phyloP scores from a whole-genome alignment of 2,113 vertebrate genomes.

The cattle (Bos taurus) region DNA sequence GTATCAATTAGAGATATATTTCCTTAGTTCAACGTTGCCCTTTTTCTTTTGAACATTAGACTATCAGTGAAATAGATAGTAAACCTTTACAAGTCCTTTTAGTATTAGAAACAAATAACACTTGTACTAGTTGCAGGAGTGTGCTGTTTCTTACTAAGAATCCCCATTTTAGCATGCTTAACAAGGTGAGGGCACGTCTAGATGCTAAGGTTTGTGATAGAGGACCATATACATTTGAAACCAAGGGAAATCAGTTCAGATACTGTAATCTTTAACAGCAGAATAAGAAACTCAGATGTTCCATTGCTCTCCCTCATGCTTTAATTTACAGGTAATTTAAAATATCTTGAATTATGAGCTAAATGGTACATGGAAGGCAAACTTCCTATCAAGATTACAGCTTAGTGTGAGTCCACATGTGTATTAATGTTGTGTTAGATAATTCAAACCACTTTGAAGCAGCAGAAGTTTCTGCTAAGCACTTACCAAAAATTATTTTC shows the following conservation, averaged over 20 bases:
- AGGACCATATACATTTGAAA: background rate
- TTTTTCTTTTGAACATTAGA: background rate
- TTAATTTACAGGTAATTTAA: conserved; percentile 32
- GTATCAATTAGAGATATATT: background rate
- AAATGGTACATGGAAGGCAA: background rate
- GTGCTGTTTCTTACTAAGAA: background rate
- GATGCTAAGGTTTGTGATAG: background rate
- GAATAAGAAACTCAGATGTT: background rate
- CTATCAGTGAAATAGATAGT: background rate
- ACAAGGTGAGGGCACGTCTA: background rate
- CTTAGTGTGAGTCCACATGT: background rate
- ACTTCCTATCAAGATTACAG: background rate
- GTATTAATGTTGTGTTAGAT: background rate
- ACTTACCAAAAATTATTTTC: conserved; percentile 49
- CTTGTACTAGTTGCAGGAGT: background rate
- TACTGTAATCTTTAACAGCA: background rate
- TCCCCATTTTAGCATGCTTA: background rate
- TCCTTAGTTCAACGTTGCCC: background rate
- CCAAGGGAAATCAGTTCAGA: background rate
- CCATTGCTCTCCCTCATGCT: background rate
- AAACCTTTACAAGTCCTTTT: background rate
- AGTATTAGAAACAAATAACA: background rate
- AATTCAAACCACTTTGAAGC: background rate
- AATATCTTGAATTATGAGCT: background rate
- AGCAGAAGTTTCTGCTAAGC: conserved; percentile 21